A percentile compares a stretch with the other conserved stretches of the same genome.
These are phyloP conservation scores for Drosophila punjabiensis DNA, from an alignment of 1,140 invertebrate genomes.

Conservation along the genomic window DNA sequence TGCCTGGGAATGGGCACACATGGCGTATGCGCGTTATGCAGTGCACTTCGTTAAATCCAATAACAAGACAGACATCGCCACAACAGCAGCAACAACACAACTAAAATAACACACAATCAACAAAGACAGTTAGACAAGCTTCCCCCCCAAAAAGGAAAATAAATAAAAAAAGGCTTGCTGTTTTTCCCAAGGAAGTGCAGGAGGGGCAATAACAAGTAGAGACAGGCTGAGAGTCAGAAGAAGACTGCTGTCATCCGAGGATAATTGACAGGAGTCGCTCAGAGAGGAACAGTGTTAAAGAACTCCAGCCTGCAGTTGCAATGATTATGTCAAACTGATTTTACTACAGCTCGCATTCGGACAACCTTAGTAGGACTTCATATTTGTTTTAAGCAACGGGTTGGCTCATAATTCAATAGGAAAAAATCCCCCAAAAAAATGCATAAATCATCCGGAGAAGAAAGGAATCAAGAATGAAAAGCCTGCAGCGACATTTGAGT, in stretches of 20 bases:
- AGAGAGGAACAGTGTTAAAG: constrained; percentile 12
- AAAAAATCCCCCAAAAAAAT: constrained; percentile 14
- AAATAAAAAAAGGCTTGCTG: constrained; percentile 18
- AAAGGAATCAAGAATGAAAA: constrained; percentile 28
- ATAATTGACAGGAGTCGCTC: constrained; percentile 52
- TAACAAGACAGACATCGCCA: constrained; percentile 49
- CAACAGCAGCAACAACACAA: constrained; percentile 29
- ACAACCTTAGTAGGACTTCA: constrained; percentile 1
- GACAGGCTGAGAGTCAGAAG: background rate
- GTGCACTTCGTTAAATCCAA: constrained; percentile 57
- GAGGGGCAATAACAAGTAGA: background rate
- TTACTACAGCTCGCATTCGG: constrained; percentile 8
- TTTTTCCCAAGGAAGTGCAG: background rate
- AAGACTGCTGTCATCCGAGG: constrained; percentile 33
- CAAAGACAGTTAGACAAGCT: constrained; percentile 42
- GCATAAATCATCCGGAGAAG: constrained; percentile 8
- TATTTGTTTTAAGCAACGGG: constrained; percentile 12
- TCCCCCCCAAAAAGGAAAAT: constrained; percentile 10
- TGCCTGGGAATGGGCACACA: constrained; percentile 40
- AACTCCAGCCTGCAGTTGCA: constrained; percentile 39
- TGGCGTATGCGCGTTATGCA: constrained; percentile 48
- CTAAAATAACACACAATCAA: constrained; percentile 55
- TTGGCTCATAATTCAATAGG: background rate
- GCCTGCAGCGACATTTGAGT: constrained; percentile 27
- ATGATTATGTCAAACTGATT: constrained; percentile 59